A percentile compares a stretch with the other conserved stretches of the same genome.
phyloP scores from a whole-genome alignment of 2,888 invertebrate genomes.

The Agonopterix heracliana region DNA sequence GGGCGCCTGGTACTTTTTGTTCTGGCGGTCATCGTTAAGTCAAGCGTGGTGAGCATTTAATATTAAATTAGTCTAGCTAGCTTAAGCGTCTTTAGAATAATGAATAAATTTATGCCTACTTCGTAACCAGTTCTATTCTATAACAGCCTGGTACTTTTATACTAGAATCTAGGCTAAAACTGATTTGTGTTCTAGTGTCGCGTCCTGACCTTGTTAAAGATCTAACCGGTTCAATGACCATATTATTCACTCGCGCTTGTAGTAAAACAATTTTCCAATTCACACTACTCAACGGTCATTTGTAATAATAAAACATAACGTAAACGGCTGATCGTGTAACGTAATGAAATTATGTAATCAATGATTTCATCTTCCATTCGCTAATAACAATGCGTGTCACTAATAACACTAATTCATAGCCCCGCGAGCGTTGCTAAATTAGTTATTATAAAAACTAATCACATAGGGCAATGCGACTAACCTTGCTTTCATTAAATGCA shows the following conservation, averaged over 20 bases:
- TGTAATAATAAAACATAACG: conserved; percentile 11
- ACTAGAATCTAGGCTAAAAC: neutral
- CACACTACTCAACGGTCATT: conserved; percentile 17
- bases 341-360: neutral
- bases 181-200: neutral
- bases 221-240: conserved; percentile 29
- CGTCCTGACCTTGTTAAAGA: too few species aligned
- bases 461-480: too few species aligned
- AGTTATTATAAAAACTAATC: too few species aligned
- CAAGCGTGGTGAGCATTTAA: too few species aligned
- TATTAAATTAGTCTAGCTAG: too few species aligned
- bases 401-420: conserved; percentile 4
- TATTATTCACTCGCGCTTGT: conserved; percentile 26
- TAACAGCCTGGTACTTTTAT: conserved; percentile 3
- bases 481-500: conserved; percentile 9
- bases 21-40: too few species aligned
- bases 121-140: neutral
- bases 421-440: conserved; percentile 1
- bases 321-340: conserved; percentile 3
- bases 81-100: too few species aligned
- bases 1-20: conserved; percentile 18
- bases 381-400: conserved; percentile 17
- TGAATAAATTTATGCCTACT: too few species aligned
- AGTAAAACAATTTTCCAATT: conserved; percentile 42
- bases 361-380: conserved; percentile 20